These are phyloP conservation scores for Abrostola tripartita DNA, from an alignment of 2,888 invertebrate species.

Conservation along the genomic window DNA sequence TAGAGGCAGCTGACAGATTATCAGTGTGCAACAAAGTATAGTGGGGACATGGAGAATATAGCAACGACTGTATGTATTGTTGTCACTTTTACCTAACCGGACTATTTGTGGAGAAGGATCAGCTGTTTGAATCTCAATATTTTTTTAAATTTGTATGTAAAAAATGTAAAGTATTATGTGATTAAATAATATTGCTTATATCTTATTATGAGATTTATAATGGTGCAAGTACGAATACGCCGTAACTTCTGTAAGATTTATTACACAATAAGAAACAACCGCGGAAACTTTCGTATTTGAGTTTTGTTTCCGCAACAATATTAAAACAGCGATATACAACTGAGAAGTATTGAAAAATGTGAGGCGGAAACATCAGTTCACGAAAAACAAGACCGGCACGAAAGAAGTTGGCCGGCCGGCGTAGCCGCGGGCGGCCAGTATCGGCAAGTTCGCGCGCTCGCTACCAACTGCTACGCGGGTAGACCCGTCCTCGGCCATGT, in stretches of 20 bases:
- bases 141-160: constrained; percentile 29
- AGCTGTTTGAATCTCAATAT: constrained; percentile 17
- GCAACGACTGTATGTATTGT: constrained; percentile 35
- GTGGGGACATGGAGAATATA: constrained; percentile 26
- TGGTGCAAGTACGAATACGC: constrained; percentile 41
- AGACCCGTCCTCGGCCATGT: constrained; percentile 53
- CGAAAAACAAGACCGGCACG: constrained; percentile 64
- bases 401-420: constrained; percentile 68
- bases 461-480: constrained; percentile 51
- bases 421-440: constrained; percentile 47
- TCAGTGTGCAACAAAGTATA: constrained; percentile 35
- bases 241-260: constrained; percentile 64
- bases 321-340: constrained; percentile 69
- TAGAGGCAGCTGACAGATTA: constrained; percentile 77
- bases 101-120: constrained; percentile 17
- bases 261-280: constrained; percentile 63
- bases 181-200: constrained; percentile 42
- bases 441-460: constrained; percentile 53
- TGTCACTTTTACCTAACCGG: constrained; percentile 10
- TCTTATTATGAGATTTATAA: constrained; percentile 51
- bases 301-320: constrained; percentile 65
- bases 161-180: constrained; percentile 26
- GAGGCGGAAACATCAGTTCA: constrained; percentile 65
- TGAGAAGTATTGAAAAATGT: constrained; percentile 70
- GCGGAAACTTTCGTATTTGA: constrained; percentile 60